Conservation (phyloP, 2,888 invertebrate genomes). For the Yponomeuta sedellus region DNA sequence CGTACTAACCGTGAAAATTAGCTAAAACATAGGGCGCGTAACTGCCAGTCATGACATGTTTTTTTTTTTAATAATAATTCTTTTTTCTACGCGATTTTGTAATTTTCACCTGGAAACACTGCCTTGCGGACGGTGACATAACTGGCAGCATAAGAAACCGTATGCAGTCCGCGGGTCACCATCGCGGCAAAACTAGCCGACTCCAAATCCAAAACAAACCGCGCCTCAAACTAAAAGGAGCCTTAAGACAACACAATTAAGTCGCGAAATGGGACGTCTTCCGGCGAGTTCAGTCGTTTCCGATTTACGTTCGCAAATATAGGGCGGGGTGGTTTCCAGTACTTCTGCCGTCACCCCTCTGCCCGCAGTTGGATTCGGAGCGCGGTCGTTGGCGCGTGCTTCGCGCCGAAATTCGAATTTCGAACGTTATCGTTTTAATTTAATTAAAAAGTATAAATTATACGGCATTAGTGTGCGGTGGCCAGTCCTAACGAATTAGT, state of each 20-base stretch:
- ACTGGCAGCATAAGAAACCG: too few relatives aligned
- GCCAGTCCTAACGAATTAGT: not conserved
- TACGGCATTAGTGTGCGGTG: not conserved
- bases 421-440: not conserved
- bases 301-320: constrained; percentile 34
- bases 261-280: not conserved
- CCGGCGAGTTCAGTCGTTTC: constrained; percentile 31
- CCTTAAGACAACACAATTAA: not conserved
- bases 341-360: constrained; percentile 35
- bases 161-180: not conserved
- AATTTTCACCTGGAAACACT: too few relatives aligned
- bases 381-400: constrained; percentile 29
- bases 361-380: constrained; percentile 46
- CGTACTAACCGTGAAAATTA: too few relatives aligned
- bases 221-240: not conserved
- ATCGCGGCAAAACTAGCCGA: not conserved
- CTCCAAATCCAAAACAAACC: not conserved
- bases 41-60: too few relatives aligned
- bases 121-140: too few relatives aligned
- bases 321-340: constrained; percentile 39
- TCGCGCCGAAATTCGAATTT: constrained; percentile 12
- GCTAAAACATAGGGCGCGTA: too few relatives aligned
- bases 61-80: too few relatives aligned
- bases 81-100: too few relatives aligned
- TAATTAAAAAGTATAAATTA: not conserved